phyloP scores from a whole-genome alignment of 2,888 invertebrate genomes.

The Lycocerus yunnanus region DNA sequence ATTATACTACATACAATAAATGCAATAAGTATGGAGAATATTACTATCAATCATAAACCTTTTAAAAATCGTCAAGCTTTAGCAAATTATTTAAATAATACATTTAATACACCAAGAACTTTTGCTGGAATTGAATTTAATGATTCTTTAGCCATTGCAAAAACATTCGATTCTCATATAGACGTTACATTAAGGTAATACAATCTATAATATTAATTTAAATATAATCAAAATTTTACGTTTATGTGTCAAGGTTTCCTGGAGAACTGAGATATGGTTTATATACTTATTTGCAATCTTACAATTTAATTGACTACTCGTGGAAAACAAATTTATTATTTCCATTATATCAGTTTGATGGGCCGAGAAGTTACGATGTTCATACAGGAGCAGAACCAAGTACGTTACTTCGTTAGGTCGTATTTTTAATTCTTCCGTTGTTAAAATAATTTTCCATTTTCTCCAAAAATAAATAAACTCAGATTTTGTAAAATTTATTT shows the following conservation, averaged over 20 bases:
- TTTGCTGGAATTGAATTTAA: background rate
- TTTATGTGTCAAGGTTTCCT: background rate
- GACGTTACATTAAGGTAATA: background rate
- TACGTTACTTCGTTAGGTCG: background rate
- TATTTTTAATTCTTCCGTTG: background rate
- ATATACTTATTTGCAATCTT: background rate
- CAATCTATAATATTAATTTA: background rate
- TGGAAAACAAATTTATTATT: constrained; percentile 74
- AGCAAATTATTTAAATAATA: background rate
- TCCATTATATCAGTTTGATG: constrained; percentile 35
- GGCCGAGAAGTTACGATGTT: constrained; percentile 31
- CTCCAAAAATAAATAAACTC: background rate
- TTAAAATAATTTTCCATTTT: background rate
- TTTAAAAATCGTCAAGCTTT: background rate
- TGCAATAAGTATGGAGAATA: background rate
- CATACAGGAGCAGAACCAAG: constrained; percentile 27
- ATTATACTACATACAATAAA: background rate
- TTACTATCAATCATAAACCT: background rate
- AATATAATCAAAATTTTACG: background rate
- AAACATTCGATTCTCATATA: background rate
- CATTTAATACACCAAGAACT: background rate
- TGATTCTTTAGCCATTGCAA: background rate
- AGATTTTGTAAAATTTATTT: background rate
- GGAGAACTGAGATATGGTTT: background rate
- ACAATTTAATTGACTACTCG: constrained; percentile 36